phyloP scores from a whole-genome alignment of 2,797 vertebrate genomes.

The Chelon labrosus region DNA sequence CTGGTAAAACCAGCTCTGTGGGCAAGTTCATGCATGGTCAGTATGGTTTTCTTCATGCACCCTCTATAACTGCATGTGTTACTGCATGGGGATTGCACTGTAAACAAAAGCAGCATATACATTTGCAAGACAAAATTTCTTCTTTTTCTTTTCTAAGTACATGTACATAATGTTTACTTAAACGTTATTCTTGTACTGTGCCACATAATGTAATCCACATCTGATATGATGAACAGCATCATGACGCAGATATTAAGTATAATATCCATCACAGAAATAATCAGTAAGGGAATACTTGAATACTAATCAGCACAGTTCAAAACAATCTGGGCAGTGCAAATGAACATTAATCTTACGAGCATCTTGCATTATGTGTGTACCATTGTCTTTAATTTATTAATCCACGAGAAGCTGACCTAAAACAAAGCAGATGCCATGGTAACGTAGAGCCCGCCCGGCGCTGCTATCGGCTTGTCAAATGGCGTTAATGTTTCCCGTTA shows the following conservation, averaged over 20 bases:
- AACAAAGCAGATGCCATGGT: slow-evolving; percentile 30
- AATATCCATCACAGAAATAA: slow-evolving; percentile 69
- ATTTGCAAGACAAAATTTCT: slow-evolving; percentile 53
- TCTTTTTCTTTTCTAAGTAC: slow-evolving; percentile 53
- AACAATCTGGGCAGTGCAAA: slow-evolving; percentile 71
- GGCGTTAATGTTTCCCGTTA: slow-evolving; percentile 41
- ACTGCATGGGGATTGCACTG: slow-evolving; percentile 80
- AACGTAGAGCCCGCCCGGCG: slow-evolving; percentile 1
- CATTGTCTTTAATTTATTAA: slow-evolving; percentile 66
- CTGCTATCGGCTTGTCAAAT: slow-evolving; percentile 25
- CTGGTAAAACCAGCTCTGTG: slow-evolving; percentile 33
- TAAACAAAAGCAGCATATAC: slow-evolving; percentile 69
- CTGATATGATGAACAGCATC: slow-evolving; percentile 27
- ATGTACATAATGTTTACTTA: slow-evolving; percentile 77
- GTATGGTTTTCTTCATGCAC: slow-evolving; percentile 68
- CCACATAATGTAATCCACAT: slow-evolving; percentile 67
- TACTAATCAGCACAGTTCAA: slow-evolving; percentile 70
- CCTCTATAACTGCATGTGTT: slow-evolving; percentile 79
- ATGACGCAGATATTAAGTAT: slow-evolving; percentile 52
- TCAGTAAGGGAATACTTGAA: slow-evolving; percentile 78
- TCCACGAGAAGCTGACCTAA: slow-evolving; percentile 17
- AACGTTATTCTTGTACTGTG: slow-evolving; percentile 73
- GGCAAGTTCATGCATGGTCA: slow-evolving; percentile 63
- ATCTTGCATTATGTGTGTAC: slow-evolving; percentile 48
- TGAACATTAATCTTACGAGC: slow-evolving; percentile 58